These are phyloP conservation scores for Trinorchestia longiramus DNA, from an alignment of 1,140 invertebrate species.

Conservation along the genomic window DNA sequence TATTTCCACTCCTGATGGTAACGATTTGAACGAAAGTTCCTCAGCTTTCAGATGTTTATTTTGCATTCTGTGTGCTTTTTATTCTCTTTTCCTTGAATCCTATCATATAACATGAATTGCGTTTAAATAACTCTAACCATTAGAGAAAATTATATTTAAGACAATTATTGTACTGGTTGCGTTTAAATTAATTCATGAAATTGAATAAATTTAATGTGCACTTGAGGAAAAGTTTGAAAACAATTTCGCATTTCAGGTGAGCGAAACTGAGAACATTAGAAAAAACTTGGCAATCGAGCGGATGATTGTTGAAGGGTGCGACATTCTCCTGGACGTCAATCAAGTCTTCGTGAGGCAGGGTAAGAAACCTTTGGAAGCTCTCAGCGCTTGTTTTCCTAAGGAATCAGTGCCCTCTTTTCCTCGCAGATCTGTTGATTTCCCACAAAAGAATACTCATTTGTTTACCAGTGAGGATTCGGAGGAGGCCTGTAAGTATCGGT, in stretches of 20 bases:
- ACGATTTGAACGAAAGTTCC: no score
- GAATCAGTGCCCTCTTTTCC: slow-evolving; percentile 66
- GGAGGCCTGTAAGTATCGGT: slow-evolving; percentile 61
- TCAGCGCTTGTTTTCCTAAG: slow-evolving; percentile 65
- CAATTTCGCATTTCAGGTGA: slow-evolving; percentile 76
- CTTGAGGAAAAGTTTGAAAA: background rate
- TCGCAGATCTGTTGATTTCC: slow-evolving; percentile 67
- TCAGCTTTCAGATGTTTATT: no score
- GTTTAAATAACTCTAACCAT: no score
- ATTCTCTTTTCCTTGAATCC: no score
- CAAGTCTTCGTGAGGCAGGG: slow-evolving; percentile 91
- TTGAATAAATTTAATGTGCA: background rate
- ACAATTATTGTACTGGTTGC: no score
- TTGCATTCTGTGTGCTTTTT: no score
- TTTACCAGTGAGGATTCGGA: slow-evolving; percentile 67
- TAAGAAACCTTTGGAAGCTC: slow-evolving; percentile 69
- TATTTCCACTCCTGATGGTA: no score
- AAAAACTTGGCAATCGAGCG: slow-evolving; percentile 94
- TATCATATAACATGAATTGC: no score
- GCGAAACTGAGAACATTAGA: slow-evolving; percentile 92
- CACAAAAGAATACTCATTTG: slow-evolving; percentile 63
- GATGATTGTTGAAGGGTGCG: slow-evolving; percentile 95
- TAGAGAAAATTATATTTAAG: no score
- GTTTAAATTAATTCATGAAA: background rate
- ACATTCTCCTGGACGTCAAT: slow-evolving; percentile 93